Evolutionary conservation across 2,888 invertebrate species (phyloP), one percentile per base, ranked within the genome.

Genomic region (Acanthococcus lagerstroemiae): DNA sequence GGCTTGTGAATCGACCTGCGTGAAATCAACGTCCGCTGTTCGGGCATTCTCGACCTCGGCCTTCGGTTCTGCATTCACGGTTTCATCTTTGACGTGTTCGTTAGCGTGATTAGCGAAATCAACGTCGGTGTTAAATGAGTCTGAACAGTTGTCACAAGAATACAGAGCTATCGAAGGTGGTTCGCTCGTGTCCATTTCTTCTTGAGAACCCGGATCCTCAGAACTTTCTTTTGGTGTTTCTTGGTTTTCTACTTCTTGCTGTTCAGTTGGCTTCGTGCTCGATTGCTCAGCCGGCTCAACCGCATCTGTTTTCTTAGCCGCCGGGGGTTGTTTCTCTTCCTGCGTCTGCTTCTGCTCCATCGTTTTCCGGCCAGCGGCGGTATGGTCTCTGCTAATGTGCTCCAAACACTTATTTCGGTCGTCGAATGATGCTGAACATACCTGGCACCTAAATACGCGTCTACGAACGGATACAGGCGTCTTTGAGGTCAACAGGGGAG

Each of bases 361-460:
- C 37, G 37, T 17, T 22, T 61, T 56, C 17, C 65, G 30, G 30
- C 55, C 61, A 44, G 61, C 61, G 4, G 61, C 61, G n/a, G 68
- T 68, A 25, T 70, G 70, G 19, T 68, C 68, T 57, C 60, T 48
- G 21, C 69, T 68, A 17, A 69, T 70, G n/a, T 70, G 70, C 12
- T 69, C 67, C 44, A 70, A 66, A 22, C 70, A 70, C 21, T 54
- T 67, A 7, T 55, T 58, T 48, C 69, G 66, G n/a, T 68, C 69
- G 15, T 69, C 68, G 52, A 69, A 70, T 3, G 70, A 70, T 21
- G 57, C 66, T 0, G 70, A 69, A 45, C 70, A 70, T 3, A 70
- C 70, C 66, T 70, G 70, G 44, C 70, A 70, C 45, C 70, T 58
- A n/a, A 68, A 70, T 2, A 70, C 48, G 19, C 68, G 37, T 19